phyloP scores from a whole-genome alignment of 2,113 vertebrate genomes.

The Heterotis niloticus region DNA sequence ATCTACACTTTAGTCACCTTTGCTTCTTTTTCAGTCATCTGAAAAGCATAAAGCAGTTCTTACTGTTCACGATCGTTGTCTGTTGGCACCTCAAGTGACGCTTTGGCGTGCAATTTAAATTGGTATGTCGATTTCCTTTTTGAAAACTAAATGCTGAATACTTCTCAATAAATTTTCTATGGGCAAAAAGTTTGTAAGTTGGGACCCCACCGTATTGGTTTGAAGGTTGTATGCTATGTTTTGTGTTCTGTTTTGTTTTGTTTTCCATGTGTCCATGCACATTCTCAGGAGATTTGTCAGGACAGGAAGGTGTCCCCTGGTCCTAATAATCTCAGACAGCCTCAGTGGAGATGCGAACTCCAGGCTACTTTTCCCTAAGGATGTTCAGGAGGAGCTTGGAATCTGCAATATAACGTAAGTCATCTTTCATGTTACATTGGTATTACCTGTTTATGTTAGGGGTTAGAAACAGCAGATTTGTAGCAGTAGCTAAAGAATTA shows the following conservation, averaged over 20 bases:
- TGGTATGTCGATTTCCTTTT: neutral
- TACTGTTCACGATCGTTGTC: too few species aligned
- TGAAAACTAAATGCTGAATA: neutral
- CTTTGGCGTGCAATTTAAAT: too few species aligned
- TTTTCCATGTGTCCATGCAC: neutral
- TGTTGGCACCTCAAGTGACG: too few species aligned
- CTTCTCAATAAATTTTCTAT: neutral
- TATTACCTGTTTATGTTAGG: too few species aligned
- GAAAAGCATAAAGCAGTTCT: too few species aligned
- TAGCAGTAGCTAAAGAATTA: too few species aligned
- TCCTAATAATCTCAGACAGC: slow-evolving; percentile 82
- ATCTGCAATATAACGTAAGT: slow-evolving; percentile 76
- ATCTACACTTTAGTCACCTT: too few species aligned
- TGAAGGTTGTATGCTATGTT: too few species aligned
- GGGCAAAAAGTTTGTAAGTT: too few species aligned
- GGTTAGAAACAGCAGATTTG: too few species aligned
- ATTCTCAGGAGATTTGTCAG: slow-evolving; percentile 70
- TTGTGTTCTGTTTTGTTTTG: neutral
- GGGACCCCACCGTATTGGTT: too few species aligned
- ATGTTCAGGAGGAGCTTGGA: slow-evolving; percentile 76
- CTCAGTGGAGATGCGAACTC: slow-evolving; percentile 76
- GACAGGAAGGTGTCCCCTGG: slow-evolving; percentile 45
- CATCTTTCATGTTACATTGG: neutral
- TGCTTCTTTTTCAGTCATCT: too few species aligned
- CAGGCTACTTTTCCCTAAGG: slow-evolving; percentile 76